Percentiles rank a stretch among this genome's conserved stretches.
These are phyloP conservation scores for Drosophila picticornis DNA, from an alignment of 2,888 invertebrate genomes.

Conservation along the genomic window DNA sequence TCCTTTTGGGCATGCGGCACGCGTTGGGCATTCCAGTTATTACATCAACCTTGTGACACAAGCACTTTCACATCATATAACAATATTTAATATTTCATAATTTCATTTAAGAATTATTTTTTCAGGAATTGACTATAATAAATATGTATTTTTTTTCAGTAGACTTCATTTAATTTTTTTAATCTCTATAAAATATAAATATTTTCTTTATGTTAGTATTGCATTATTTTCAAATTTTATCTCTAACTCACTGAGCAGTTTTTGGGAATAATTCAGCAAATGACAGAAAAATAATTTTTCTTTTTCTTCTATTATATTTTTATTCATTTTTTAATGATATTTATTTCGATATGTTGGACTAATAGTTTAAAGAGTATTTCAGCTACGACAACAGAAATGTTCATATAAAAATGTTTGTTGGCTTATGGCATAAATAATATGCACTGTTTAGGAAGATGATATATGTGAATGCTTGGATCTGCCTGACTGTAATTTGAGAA, in stretches of 20 bases:
- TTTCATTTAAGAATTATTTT: neutral
- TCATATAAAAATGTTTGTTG: constrained; percentile 2
- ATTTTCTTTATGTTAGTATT: neutral
- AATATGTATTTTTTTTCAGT: neutral
- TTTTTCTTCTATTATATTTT: neutral
- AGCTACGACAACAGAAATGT: neutral
- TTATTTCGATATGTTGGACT: neutral
- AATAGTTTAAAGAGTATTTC: constrained; percentile 31
- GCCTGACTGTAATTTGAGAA: constrained; percentile 66
- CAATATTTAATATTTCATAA: neutral
- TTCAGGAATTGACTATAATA: neutral
- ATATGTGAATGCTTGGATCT: constrained; percentile 58
- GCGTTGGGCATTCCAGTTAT: constrained; percentile 4
- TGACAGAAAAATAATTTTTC: no score
- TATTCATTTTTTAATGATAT: neutral
- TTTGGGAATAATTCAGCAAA: neutral
- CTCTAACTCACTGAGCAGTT: neutral
- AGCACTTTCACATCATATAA: neutral
- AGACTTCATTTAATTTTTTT: neutral
- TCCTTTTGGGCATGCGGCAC: constrained; percentile 1
- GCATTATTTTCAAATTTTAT: neutral
- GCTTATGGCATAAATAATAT: constrained; percentile 47
- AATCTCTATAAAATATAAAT: neutral
- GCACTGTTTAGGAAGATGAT: constrained; percentile 60
- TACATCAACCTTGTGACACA: neutral